phyloP scores from a whole-genome alignment of 2,888 invertebrate genomes.

The Nebria salina region DNA sequence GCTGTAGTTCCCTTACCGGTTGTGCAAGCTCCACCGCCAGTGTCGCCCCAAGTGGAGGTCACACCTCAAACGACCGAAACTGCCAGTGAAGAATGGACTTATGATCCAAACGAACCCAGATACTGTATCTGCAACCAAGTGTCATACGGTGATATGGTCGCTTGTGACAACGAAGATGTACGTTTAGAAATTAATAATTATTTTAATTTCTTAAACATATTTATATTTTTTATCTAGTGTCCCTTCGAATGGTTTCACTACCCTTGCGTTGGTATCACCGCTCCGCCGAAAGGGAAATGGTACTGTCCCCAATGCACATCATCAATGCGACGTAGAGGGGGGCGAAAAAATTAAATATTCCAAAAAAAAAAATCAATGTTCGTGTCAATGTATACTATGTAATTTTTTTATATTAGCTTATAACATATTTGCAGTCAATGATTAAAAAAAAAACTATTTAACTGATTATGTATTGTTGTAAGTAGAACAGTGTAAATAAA shows the following conservation, averaged over 20 bases:
- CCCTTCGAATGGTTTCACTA: constrained; percentile 99
- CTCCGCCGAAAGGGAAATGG: constrained; percentile 98
- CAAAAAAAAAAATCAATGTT: constrained; percentile 5
- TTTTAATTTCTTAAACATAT: constrained; percentile 27
- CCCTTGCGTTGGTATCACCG: constrained; percentile 94
- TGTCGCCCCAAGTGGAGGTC: constrained; percentile 61
- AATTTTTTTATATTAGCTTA: constrained; percentile 4
- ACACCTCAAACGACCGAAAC: constrained; percentile 67
- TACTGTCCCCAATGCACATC: constrained; percentile 95
- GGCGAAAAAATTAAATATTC: constrained; percentile 76
- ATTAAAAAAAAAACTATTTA: background rate
- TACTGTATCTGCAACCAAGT: constrained; percentile 98
- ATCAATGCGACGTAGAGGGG: constrained; percentile 85
- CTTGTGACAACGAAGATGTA: constrained; percentile 97
- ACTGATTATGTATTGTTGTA: background rate
- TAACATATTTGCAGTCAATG: background rate
- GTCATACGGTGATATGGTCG: constrained; percentile 98
- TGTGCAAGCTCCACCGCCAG: constrained; percentile 56
- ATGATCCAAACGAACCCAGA: constrained; percentile 95
- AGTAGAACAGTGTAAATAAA: background rate
- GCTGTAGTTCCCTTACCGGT: constrained; percentile 54
- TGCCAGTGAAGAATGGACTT: constrained; percentile 86
- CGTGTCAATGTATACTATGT: constrained; percentile 8
- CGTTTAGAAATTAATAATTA: constrained; percentile 59
- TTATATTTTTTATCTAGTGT: constrained; percentile 73